Evolutionary conservation across 2,888 invertebrate species (phyloP).

Genomic region (Lycocerus yunnanus): DNA sequence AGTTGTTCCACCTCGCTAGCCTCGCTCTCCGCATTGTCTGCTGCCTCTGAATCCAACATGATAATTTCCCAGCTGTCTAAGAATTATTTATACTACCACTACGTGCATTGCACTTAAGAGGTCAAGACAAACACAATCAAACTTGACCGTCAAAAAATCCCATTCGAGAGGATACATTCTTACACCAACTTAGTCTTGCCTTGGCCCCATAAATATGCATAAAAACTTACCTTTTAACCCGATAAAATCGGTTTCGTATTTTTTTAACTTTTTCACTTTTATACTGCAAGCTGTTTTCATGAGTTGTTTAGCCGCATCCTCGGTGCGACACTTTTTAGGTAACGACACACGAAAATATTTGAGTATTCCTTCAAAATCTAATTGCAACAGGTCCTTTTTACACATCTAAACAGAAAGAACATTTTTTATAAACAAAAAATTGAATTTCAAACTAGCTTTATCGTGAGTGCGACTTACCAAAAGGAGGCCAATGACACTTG

Average conservation of each 20-base stretch:
- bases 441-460: neutral
- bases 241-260: conserved; percentile 91
- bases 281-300: conserved; percentile 89
- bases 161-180: neutral
- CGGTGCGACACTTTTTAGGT: conserved; percentile 94
- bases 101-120: conserved; percentile 14
- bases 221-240: conserved; percentile 69
- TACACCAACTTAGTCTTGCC: neutral
- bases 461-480: conserved; percentile 63
- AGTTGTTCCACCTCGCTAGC: conserved; percentile 63
- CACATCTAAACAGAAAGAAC: conserved; percentile 63
- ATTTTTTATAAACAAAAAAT: neutral
- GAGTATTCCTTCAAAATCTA: conserved; percentile 97
- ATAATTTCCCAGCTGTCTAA: conserved; percentile 57
- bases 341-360: conserved; percentile 97
- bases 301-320: conserved; percentile 85
- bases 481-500: conserved; percentile 94
- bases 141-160: neutral
- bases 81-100: conserved; percentile 28
- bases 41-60: conserved; percentile 61
- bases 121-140: conserved; percentile 6
- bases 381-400: conserved; percentile 84
- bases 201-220: conserved; percentile 33
- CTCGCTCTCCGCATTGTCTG: conserved; percentile 63
- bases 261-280: conserved; percentile 91